A percentile compares a stretch with the other conserved stretches of the same genome.
Evolutionary conservation across 2,797 vertebrate species (phyloP).

Genomic region (Microctenopoma lineatum): DNA sequence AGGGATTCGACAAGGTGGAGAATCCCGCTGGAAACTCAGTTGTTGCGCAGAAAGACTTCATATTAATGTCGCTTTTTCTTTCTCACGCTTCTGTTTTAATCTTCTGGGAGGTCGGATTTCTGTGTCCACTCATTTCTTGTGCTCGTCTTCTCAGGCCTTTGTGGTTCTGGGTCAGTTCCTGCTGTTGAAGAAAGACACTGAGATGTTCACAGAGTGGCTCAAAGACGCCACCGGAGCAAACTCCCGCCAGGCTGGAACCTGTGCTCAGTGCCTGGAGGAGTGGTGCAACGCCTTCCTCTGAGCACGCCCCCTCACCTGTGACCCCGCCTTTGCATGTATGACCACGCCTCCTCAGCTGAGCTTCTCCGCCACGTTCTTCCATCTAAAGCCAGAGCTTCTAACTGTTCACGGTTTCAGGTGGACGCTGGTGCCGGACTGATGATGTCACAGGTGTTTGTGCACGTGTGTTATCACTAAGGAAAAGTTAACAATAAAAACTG

Average conservation of each 20-base stretch:
- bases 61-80: too few relatives aligned
- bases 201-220: constrained; percentile 80
- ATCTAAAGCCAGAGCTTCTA: not conserved
- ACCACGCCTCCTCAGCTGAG: not conserved
- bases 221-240: constrained; percentile 73
- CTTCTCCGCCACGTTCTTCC: not conserved
- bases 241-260: constrained; percentile 66
- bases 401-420: not conserved
- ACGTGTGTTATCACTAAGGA: not conserved
- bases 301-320: constrained; percentile 6
- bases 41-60: too few relatives aligned
- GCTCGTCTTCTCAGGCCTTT: constrained; percentile 58
- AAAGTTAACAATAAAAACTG: constrained; percentile 20
- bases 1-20: constrained; percentile 79
- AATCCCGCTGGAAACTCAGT: not conserved
- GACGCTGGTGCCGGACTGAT: not conserved
- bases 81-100: too few relatives aligned
- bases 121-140: too few relatives aligned
- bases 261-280: constrained; percentile 75
- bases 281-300: constrained; percentile 81
- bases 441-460: not conserved
- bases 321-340: not conserved
- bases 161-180: constrained; percentile 80
- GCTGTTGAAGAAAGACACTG: constrained; percentile 70
- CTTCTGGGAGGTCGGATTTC: too few relatives aligned